Conservation (phyloP, 1,140 invertebrate genomes). For the Caenorhabditis elegans region WBcel235 BX284604.4:6632001-6632500, state of each 20-base stretch:
- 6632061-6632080: neutral
- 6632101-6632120: neutral
- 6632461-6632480: constrained; percentile 40
- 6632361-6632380: constrained; percentile 27
- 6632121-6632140: neutral
- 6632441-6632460: constrained; percentile 32
- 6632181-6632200: neutral
- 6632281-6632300: neutral
- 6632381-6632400: neutral
- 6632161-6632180: neutral
- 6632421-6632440: constrained; percentile 30
- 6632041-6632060: neutral
- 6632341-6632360: constrained; percentile 44
- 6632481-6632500: constrained; percentile 37
- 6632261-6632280: neutral
- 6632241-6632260: neutral
- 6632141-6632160: neutral
- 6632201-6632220: neutral
- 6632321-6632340: constrained; percentile 40
- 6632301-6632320: neutral
- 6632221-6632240: neutral
- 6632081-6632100: neutral
- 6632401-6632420: neutral
- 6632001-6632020: too few species aligned
- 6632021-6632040: neutral